Conservation (phyloP, 2,888 invertebrate species). For the Chydorus sphaericus region DNA sequence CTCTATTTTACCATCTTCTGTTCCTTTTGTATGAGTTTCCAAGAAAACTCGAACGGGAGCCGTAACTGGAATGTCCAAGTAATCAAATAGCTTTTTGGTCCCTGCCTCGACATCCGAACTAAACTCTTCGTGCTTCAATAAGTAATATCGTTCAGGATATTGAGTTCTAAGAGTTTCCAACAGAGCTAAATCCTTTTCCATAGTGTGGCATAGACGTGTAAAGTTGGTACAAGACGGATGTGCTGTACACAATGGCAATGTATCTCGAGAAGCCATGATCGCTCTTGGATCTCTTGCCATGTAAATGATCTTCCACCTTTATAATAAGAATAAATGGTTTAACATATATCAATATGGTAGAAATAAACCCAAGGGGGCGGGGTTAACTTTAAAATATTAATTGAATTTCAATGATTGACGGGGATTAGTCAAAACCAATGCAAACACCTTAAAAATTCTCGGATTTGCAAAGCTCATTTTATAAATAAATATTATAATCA, state of each 20-base stretch:
- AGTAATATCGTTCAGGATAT: background rate
- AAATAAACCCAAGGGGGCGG: too few relatives aligned
- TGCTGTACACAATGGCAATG: background rate
- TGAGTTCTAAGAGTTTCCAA: background rate
- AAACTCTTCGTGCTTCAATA: constrained; percentile 2
- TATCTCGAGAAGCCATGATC: background rate
- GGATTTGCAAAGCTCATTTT: too few relatives aligned
- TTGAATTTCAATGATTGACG: too few relatives aligned
- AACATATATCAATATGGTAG: too few relatives aligned
- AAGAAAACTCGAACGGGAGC: background rate
- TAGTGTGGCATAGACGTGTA: background rate
- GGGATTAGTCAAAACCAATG: too few relatives aligned
- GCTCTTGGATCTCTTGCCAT: constrained; percentile 6
- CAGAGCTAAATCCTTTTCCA: background rate
- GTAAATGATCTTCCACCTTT: too few relatives aligned
- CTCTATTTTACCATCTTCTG: background rate
- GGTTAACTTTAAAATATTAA: too few relatives aligned
- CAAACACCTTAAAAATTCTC: too few relatives aligned
- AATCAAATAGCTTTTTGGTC: background rate
- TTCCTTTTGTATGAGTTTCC: background rate
- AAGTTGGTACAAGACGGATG: background rate
- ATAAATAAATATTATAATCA: background rate
- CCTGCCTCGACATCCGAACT: background rate
- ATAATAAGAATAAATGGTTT: too few relatives aligned
- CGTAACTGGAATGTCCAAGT: background rate